phyloP scores from a whole-genome alignment of 2,888 invertebrate genomes.

The Hetaerina titia region DNA sequence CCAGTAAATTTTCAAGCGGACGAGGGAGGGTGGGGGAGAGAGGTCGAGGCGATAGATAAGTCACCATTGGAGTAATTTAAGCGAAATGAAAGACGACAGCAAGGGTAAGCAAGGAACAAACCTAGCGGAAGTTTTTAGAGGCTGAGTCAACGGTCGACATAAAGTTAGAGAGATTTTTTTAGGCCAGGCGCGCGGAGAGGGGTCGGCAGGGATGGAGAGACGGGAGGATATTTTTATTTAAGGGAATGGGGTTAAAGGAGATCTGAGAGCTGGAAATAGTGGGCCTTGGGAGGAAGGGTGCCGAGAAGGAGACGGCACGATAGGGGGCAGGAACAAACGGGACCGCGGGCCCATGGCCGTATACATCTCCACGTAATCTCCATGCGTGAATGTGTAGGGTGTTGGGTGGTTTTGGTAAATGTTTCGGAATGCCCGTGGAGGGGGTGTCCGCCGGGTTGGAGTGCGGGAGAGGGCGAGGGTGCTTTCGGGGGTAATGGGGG shows the following conservation, averaged over 20 bases:
- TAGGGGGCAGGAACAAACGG: conserved; percentile 29
- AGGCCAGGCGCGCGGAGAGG: neutral
- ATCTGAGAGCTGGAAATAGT: neutral
- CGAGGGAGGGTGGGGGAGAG: neutral
- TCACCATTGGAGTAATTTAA: conserved; percentile 41
- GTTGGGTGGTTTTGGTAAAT: conserved; percentile 52
- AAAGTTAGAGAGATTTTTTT: neutral
- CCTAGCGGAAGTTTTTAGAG: conserved; percentile 14
- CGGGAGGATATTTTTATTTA: neutral
- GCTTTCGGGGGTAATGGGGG: neutral
- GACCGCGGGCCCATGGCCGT: neutral
- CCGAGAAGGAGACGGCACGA: neutral
- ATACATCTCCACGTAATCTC: conserved; percentile 48
- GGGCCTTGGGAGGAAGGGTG: neutral
- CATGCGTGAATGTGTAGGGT: conserved; percentile 46
- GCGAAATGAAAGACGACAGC: neutral
- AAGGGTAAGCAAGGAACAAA: neutral
- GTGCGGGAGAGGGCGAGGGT: neutral
- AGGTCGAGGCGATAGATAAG: neutral
- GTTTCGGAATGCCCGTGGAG: conserved; percentile 36
- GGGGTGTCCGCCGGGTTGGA: neutral
- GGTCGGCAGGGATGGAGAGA: neutral
- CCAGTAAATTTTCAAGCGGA: neutral
- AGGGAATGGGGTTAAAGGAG: neutral
- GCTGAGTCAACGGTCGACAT: conserved; percentile 37